These are phyloP conservation scores for Mus spicilegus DNA, from an alignment of 2,113 vertebrate species.

Conservation along the genomic window DNA sequence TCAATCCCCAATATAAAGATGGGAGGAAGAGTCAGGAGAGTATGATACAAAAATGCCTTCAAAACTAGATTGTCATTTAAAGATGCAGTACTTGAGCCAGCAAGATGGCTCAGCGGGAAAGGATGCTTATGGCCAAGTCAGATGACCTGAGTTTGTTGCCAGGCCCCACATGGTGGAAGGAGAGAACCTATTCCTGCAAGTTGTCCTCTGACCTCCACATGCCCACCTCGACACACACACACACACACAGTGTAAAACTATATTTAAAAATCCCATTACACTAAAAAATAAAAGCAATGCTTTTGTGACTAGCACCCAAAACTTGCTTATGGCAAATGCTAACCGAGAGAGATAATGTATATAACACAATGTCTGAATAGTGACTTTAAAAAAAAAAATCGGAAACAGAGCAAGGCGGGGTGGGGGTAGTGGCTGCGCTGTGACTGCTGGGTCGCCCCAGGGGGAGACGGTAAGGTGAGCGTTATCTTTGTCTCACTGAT, in stretches of 20 bases:
- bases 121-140: background rate
- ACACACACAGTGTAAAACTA: background rate
- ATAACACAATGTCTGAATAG: background rate
- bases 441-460: slow-evolving; percentile 11
- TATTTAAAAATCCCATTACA: background rate
- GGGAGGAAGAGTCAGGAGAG: background rate
- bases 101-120: background rate
- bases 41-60: background rate
- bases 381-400: background rate
- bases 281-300: background rate
- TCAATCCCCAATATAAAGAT: background rate
- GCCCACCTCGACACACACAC: background rate
- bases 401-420: background rate
- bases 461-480: background rate
- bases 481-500: slow-evolving; percentile 36
- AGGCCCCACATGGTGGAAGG: background rate
- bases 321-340: slow-evolving; percentile 21
- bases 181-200: no score
- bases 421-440: background rate
- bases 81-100: background rate
- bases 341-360: slow-evolving; percentile 1
- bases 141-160: background rate
- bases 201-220: background rate
- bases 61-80: slow-evolving; percentile 8
- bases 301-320: background rate